A percentile compares a stretch with the other conserved stretches of the same genome.
These are phyloP conservation scores for Bryconaethiops microstoma DNA, from an alignment of 2,797 vertebrate species.

Conservation along the genomic window DNA sequence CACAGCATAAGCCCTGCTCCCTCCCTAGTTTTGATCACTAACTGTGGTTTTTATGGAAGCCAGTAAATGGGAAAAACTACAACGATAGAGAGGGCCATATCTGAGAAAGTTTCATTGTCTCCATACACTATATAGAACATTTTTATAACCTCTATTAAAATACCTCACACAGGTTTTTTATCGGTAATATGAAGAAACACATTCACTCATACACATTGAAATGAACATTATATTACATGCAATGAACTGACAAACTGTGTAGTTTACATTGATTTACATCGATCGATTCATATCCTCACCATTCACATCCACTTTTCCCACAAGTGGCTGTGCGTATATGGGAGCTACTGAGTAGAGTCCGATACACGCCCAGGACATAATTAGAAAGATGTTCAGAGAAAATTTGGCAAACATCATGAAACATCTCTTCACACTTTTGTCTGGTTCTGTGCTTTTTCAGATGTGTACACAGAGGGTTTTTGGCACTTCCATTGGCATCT, in stretches of 20 bases:
- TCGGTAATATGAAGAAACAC: too few relatives aligned
- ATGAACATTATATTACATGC: background rate
- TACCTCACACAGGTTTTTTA: background rate
- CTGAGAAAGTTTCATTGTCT: too few relatives aligned
- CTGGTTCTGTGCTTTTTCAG: constrained; percentile 33
- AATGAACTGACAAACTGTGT: background rate
- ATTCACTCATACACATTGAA: background rate
- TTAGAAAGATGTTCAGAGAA: constrained; percentile 26
- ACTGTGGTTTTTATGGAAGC: too few relatives aligned
- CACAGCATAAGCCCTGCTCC: too few relatives aligned
- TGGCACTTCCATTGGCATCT: constrained; percentile 42
- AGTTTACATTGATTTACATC: background rate
- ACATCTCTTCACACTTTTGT: constrained; percentile 9
- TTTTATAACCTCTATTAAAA: background rate
- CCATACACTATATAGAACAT: background rate
- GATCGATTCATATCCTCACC: background rate
- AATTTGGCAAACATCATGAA: constrained; percentile 35
- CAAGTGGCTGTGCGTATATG: background rate
- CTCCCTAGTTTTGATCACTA: too few relatives aligned
- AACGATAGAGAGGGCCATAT: too few relatives aligned
- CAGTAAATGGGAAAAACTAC: too few relatives aligned
- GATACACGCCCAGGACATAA: background rate
- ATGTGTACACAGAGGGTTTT: constrained; percentile 42
- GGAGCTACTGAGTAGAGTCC: background rate
- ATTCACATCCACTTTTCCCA: background rate